phyloP scores from a whole-genome alignment of 2,797 vertebrate genomes.

The Chiloscyllium punctatum region DNA sequence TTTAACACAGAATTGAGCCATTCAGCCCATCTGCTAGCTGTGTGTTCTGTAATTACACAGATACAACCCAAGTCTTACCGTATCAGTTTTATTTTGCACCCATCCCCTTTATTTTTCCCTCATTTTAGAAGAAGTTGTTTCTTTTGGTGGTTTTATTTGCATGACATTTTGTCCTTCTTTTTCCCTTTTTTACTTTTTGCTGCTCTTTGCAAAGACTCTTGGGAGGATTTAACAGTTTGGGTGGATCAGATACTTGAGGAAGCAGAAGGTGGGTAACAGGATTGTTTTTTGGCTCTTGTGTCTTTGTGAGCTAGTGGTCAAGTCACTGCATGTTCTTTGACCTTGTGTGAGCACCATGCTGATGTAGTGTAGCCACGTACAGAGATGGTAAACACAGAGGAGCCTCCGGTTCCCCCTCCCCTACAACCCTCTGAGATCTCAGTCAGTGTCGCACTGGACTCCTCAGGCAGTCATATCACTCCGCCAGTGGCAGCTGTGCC shows the following conservation, averaged over 20 bases:
- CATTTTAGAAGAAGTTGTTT: background rate
- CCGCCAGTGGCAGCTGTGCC: background rate
- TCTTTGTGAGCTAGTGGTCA: too few relatives aligned
- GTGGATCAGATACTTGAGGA: conserved; percentile 75
- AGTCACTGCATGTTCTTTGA: conserved; percentile 34
- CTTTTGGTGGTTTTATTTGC: conserved; percentile 51
- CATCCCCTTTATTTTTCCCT: conserved; percentile 32
- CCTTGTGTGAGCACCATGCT: conserved; percentile 17
- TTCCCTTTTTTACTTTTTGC: conserved; percentile 66
- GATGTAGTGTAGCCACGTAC: background rate
- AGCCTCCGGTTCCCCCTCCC: background rate
- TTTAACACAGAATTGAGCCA: background rate
- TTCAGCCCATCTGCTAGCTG: background rate
- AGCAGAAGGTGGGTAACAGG: conserved; percentile 77
- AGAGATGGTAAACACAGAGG: background rate
- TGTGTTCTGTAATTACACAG: background rate
- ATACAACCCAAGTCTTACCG: too few relatives aligned
- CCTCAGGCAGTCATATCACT: background rate
- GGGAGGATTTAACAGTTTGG: conserved; percentile 89
- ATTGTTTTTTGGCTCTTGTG: conserved; percentile 52
- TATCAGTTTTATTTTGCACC: conserved; percentile 19
- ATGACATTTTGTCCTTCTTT: conserved; percentile 62
- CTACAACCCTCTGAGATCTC: background rate
- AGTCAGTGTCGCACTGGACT: too few relatives aligned
- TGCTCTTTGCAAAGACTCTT: conserved; percentile 83